Evolutionary conservation across 2,888 invertebrate genomes (phyloP).

Genomic region (Erebia ligea): DNA sequence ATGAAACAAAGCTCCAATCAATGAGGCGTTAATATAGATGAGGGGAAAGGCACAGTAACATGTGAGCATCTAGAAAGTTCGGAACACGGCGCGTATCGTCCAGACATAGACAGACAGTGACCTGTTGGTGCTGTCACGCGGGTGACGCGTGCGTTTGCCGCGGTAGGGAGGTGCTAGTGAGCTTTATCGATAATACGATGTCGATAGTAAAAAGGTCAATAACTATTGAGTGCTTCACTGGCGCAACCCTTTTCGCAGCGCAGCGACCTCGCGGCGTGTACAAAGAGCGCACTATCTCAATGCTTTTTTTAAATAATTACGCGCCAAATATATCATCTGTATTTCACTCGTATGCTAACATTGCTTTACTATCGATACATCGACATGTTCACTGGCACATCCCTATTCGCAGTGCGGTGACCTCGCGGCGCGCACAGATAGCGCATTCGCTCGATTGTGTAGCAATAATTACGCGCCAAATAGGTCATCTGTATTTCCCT

Average conservation of each 20-base stretch:
- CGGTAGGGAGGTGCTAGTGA: constrained; percentile 13
- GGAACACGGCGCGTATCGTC: constrained; percentile 49
- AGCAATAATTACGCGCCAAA: constrained; percentile 28
- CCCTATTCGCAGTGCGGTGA: constrained; percentile 47
- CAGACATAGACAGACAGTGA: constrained; percentile 45
- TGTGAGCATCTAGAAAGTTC: constrained; percentile 57
- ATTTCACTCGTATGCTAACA: neutral
- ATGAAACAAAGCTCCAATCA: no score
- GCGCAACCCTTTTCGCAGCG: constrained; percentile 43
- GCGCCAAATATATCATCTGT: constrained; percentile 17
- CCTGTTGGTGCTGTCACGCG: constrained; percentile 46
- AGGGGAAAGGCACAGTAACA: constrained; percentile 47
- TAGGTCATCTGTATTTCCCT: constrained; percentile 18
- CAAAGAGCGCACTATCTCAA: neutral
- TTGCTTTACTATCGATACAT: neutral
- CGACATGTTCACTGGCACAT: constrained; percentile 28
- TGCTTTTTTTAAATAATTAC: neutral
- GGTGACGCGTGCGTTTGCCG: constrained; percentile 43
- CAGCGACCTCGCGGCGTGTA: constrained; percentile 3
- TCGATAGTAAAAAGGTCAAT: neutral
- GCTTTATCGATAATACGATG: constrained; percentile 19
- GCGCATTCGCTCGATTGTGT: constrained; percentile 29
- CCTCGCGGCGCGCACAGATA: constrained; percentile 47
- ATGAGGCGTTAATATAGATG: constrained; percentile 20
- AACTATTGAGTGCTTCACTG: neutral